A percentile compares a stretch with the other conserved stretches of the same genome.
phyloP scores from a whole-genome alignment of 2,113 vertebrate species.

The Eurystomus gularis region DNA sequence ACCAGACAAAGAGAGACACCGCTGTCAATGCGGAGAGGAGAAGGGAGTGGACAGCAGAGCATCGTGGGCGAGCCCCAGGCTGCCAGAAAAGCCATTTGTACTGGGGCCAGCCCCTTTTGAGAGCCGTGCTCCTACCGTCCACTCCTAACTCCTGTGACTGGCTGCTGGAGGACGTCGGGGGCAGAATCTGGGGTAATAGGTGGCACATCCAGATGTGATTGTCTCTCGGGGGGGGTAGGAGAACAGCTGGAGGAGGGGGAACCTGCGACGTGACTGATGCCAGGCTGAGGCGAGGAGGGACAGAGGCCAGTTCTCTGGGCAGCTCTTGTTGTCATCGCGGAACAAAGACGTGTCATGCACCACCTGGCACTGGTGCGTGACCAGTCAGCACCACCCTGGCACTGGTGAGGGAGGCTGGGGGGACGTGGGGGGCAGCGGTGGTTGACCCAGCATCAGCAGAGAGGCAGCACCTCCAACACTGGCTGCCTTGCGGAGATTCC shows the following conservation, averaged over 20 bases:
- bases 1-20: neutral
- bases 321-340: neutral
- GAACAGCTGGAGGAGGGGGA: neutral
- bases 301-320: neutral
- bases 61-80: fast-evolving
- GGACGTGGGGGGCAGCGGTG: neutral
- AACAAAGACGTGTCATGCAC: neutral
- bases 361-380: neutral
- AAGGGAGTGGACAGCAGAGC: neutral
- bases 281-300: neutral
- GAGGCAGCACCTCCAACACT: fast-evolving
- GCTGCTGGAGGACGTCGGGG: neutral
- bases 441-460: neutral
- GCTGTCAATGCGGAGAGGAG: neutral
- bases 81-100: neutral
- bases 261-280: neutral
- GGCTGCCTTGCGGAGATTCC: neutral
- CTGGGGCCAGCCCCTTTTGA: neutral
- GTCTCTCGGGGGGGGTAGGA: neutral
- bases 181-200: neutral
- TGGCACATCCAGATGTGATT: neutral
- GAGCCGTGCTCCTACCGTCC: neutral
- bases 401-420: neutral
- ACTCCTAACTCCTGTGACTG: fast-evolving
- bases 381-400: neutral